Evolutionary conservation across 2,888 invertebrate species (phyloP).

Genomic region (Elegia similella): DNA sequence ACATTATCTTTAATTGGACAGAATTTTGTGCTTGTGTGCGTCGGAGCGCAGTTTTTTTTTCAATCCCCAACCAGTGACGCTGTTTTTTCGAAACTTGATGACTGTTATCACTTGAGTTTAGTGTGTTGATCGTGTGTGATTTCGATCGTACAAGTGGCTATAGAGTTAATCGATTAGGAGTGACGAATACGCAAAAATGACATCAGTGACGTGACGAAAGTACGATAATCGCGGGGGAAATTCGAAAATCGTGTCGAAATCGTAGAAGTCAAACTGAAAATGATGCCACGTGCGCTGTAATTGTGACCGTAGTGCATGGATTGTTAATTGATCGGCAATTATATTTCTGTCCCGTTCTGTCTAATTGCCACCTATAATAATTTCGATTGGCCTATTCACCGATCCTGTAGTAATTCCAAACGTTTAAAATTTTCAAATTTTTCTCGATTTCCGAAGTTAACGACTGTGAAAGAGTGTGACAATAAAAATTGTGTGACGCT

Average conservation of each 20-base stretch:
- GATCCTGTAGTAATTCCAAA: slow-evolving; percentile 29
- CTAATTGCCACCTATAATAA: slow-evolving; percentile 59
- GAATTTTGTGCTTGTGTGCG: slow-evolving; percentile 79
- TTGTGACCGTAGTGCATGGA: slow-evolving; percentile 60
- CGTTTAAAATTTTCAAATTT: slow-evolving; percentile 17
- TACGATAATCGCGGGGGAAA: slow-evolving; percentile 30
- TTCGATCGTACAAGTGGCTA: slow-evolving; percentile 31
- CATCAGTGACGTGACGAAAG: slow-evolving; percentile 65
- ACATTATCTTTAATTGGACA: slow-evolving; percentile 82
- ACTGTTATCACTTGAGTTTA: slow-evolving; percentile 74
- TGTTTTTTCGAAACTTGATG: slow-evolving; percentile 74
- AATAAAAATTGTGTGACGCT: slow-evolving; percentile 48
- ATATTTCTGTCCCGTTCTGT: slow-evolving; percentile 63
- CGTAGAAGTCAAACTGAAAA: slow-evolving; percentile 46
- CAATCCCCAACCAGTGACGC: slow-evolving; percentile 56
- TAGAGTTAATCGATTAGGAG: slow-evolving; percentile 23
- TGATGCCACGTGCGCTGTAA: slow-evolving; percentile 69
- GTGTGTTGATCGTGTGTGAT: slow-evolving; percentile 66
- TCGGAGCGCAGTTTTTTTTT: slow-evolving; percentile 61
- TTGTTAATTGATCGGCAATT: slow-evolving; percentile 65
- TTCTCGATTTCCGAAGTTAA: slow-evolving; percentile 23
- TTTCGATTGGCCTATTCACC: slow-evolving; percentile 47
- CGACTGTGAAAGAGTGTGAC: slow-evolving; percentile 25
- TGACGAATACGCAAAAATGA: slow-evolving; percentile 61
- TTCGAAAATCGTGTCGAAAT: slow-evolving; percentile 33